Evolutionary conservation across 2,797 vertebrate species (phyloP).

Genomic region (Merluccius polli): DNA sequence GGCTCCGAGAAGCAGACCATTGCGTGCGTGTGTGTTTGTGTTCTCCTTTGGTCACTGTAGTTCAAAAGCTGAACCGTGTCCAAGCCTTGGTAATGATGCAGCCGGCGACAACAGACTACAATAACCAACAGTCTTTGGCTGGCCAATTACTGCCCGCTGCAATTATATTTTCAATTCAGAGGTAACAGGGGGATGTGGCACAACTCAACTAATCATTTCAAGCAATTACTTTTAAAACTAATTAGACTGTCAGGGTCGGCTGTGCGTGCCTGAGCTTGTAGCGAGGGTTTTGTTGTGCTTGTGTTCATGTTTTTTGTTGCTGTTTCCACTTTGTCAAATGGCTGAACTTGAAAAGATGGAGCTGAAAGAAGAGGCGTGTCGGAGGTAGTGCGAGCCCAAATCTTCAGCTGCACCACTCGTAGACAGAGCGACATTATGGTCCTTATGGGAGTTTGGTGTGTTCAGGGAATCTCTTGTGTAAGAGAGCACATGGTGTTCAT

Average conservation of each 20-base stretch:
- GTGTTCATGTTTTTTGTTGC: constrained; percentile 63
- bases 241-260: constrained; percentile 72
- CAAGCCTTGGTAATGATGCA: constrained; percentile 73
- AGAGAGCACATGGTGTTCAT: too few relatives aligned
- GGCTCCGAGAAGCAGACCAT: constrained; percentile 65
- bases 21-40: constrained; percentile 73
- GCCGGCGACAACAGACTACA: constrained; percentile 71
- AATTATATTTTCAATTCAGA: constrained; percentile 80
- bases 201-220: constrained; percentile 78
- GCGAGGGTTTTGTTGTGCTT: constrained; percentile 21
- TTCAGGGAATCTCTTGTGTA: too few relatives aligned
- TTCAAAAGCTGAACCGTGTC: constrained; percentile 73
- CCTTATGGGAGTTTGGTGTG: too few relatives aligned
- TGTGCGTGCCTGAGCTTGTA: constrained; percentile 59
- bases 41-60: constrained; percentile 68
- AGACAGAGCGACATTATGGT: too few relatives aligned
- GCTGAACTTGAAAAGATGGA: constrained; percentile 58
- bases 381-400: background rate
- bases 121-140: constrained; percentile 72
- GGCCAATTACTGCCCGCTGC: constrained; percentile 74
- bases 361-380: constrained; percentile 28
- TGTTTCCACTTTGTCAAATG: constrained; percentile 69
- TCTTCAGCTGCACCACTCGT: too few relatives aligned
- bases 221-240: constrained; percentile 80
- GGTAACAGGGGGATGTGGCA: constrained; percentile 69